Conservation (phyloP, 2,888 invertebrate genomes). For the Brassicogethes aeneus region DNA sequence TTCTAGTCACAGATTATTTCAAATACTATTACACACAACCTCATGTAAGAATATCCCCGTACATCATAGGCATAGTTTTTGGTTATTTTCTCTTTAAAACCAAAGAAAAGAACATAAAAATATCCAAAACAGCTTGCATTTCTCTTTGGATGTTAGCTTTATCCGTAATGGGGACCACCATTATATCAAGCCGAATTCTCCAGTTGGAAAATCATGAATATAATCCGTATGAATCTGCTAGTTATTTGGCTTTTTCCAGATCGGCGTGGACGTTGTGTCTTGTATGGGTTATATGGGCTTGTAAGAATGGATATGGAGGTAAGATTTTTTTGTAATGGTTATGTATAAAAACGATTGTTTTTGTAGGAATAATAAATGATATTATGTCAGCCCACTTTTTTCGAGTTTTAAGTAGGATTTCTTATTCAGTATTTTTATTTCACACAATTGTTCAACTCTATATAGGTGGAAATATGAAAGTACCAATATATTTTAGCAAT, state of each 20-base stretch:
- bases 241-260: slow-evolving; percentile 38
- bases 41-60: slow-evolving; percentile 32
- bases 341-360: not conserved
- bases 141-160: slow-evolving; percentile 18
- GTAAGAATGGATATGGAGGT: slow-evolving; percentile 44
- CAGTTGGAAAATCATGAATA: slow-evolving; percentile 30
- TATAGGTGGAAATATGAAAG: slow-evolving; percentile 25
- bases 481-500: slow-evolving; percentile 29
- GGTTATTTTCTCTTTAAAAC: slow-evolving; percentile 30
- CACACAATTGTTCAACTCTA: slow-evolving; percentile 31
- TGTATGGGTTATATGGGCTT: slow-evolving; percentile 45
- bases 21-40: slow-evolving; percentile 31
- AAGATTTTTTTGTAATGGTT: slow-evolving; percentile 8
- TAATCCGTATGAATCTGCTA: slow-evolving; percentile 29
- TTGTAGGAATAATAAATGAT: slow-evolving; percentile 26
- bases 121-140: slow-evolving; percentile 16
- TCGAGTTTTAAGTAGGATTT: slow-evolving; percentile 31
- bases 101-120: slow-evolving; percentile 19
- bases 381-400: slow-evolving; percentile 28
- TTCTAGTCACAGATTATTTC: slow-evolving; percentile 24
- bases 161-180: slow-evolving; percentile 16
- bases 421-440: slow-evolving; percentile 34
- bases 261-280: slow-evolving; percentile 43
- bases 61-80: slow-evolving; percentile 32
- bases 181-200: slow-evolving; percentile 28